A percentile compares a stretch with the other conserved stretches of the same genome.
Evolutionary conservation across 2,888 invertebrate genomes (phyloP).

Genomic region (Oscheius sp.): DNA sequence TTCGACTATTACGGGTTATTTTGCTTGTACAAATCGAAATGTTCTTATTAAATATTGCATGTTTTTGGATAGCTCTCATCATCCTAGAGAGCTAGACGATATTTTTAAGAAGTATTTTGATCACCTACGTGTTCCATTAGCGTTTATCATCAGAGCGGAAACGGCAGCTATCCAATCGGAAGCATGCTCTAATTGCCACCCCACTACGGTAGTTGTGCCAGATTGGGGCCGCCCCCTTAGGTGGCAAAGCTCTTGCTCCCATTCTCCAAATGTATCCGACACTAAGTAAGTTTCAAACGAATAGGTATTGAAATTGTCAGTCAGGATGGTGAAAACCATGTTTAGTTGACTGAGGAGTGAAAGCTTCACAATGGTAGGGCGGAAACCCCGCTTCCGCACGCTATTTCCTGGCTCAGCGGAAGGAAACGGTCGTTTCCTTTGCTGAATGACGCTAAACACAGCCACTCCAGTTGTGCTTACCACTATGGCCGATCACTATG

Average conservation of each 20-base stretch:
- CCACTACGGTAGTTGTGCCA: slow-evolving; percentile 27
- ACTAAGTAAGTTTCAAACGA: slow-evolving; percentile 29
- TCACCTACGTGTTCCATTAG: slow-evolving; percentile 30
- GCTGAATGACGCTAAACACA: slow-evolving; percentile 15
- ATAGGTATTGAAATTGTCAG: slow-evolving; percentile 29
- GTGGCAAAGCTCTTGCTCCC: slow-evolving; percentile 19
- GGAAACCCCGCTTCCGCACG: slow-evolving; percentile 57
- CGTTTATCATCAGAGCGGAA: slow-evolving; percentile 29
- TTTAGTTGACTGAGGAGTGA: slow-evolving; percentile 9
- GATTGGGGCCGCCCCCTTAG: slow-evolving; percentile 26
- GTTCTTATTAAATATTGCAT: background rate
- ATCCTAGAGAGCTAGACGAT: background rate
- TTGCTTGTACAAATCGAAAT: slow-evolving; percentile 6
- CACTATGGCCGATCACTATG: slow-evolving; percentile 6
- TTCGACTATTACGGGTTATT: background rate
- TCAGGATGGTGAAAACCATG: background rate
- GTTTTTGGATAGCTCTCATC: background rate
- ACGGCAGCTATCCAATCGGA: slow-evolving; percentile 32
- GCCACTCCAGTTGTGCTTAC: slow-evolving; percentile 19
- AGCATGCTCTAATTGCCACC: slow-evolving; percentile 33
- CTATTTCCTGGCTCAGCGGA: slow-evolving; percentile 48
- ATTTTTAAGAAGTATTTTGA: slow-evolving; percentile 11
- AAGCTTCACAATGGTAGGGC: slow-evolving; percentile 36
- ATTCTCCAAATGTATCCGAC: slow-evolving; percentile 33
- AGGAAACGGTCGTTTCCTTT: slow-evolving; percentile 42